These are phyloP conservation scores for Triplophysa yarkandensis DNA, from an alignment of 2,797 vertebrate species.

Conservation along the genomic window DNA sequence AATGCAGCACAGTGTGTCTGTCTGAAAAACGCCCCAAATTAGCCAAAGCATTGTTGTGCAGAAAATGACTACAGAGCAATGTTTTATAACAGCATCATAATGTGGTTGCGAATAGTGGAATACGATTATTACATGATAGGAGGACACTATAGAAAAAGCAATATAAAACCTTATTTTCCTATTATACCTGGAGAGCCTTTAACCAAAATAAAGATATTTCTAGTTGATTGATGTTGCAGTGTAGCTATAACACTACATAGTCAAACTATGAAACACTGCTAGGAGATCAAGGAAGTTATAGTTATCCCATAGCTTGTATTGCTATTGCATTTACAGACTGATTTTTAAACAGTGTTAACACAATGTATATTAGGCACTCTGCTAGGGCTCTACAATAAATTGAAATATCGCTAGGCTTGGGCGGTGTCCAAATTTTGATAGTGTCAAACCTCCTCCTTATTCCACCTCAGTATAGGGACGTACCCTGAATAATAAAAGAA, in stretches of 20 bases:
- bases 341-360: neutral
- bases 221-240: constrained; percentile 12
- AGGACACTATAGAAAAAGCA: neutral
- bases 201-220: neutral
- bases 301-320: neutral
- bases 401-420: too few species aligned
- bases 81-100: neutral
- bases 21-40: constrained; percentile 21
- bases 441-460: too few species aligned
- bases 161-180: neutral
- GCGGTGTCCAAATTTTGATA: too few species aligned
- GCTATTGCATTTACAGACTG: neutral
- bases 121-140: constrained; percentile 4
- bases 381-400: too few species aligned
- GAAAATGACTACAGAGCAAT: neutral
- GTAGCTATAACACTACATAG: neutral
- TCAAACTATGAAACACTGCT: constrained; percentile 4
- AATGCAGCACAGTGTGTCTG: constrained; percentile 12
- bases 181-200: neutral
- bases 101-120: neutral
- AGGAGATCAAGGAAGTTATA: neutral
- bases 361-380: neutral
- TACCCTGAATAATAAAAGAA: too few species aligned
- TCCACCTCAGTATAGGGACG: too few species aligned
- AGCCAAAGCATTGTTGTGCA: constrained; percentile 4